Evolutionary conservation across 2,797 vertebrate genomes (phyloP).

Genomic region (Linurgus olivaceus): DNA sequence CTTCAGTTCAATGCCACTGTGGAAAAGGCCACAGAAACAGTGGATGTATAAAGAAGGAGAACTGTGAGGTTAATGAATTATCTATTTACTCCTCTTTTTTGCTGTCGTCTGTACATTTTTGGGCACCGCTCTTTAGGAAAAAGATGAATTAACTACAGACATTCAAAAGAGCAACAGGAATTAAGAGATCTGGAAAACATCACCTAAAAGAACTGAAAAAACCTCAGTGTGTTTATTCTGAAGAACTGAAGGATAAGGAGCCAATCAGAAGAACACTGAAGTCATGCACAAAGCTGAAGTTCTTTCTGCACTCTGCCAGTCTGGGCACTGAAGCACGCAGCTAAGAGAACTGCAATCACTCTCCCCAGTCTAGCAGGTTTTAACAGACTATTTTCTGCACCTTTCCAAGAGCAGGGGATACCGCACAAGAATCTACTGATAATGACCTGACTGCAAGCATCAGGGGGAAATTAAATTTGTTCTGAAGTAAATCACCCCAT

Average conservation of each 20-base stretch:
- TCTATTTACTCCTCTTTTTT: not conserved
- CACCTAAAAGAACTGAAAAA: not conserved
- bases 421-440: not conserved
- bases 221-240: not conserved
- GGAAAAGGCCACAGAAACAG: not conserved
- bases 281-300: not conserved
- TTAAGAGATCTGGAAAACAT: conserved; percentile 16
- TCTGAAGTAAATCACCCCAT: not conserved
- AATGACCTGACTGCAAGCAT: not conserved
- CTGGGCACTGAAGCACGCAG: not conserved
- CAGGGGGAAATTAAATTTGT: not conserved
- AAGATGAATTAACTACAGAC: not conserved
- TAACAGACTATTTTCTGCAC: not conserved
- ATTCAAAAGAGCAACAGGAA: not conserved
- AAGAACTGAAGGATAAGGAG: not conserved
- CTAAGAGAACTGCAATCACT: not conserved
- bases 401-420: not conserved
- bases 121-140: not conserved
- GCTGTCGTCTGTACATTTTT: not conserved
- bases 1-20: not conserved
- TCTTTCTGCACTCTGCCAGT: not conserved
- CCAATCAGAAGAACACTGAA: not conserved
- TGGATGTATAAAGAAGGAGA: not conserved
- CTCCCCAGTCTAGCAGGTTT: not conserved
- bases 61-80: not conserved